These are phyloP conservation scores for Cylas formicarius DNA, from an alignment of 1,140 invertebrate species.

Conservation along the genomic window DNA sequence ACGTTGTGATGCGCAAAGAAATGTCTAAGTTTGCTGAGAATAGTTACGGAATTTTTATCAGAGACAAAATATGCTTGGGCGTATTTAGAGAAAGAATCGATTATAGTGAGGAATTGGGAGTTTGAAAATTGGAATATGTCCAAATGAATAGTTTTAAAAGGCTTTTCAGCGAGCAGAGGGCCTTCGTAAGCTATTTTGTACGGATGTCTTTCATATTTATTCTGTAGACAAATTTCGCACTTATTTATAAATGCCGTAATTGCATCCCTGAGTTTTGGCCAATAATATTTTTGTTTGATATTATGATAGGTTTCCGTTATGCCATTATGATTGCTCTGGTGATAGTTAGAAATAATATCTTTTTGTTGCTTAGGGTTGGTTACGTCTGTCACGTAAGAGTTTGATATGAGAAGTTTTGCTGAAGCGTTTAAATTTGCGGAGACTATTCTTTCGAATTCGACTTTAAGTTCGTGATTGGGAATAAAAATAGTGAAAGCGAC, in stretches of 20 bases:
- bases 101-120: constrained; percentile 26
- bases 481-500: constrained; percentile 10
- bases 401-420: too few relatives aligned
- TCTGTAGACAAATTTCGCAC: constrained; percentile 22
- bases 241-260: constrained; percentile 16
- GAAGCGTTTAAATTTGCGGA: too few relatives aligned
- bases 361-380: constrained; percentile 9
- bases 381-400: too few relatives aligned
- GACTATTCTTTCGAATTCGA: constrained; percentile 11
- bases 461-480: constrained; percentile 4
- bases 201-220: constrained; percentile 21
- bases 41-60: too few relatives aligned
- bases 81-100: constrained; percentile 27
- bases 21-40: too few relatives aligned
- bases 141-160: constrained; percentile 30
- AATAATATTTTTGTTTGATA: constrained; percentile 20
- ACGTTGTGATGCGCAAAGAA: too few relatives aligned
- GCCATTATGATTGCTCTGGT: constrained; percentile 18
- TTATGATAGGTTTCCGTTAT: constrained; percentile 20
- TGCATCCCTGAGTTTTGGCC: constrained; percentile 15
- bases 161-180: constrained; percentile 24
- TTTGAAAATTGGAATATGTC: constrained; percentile 27
- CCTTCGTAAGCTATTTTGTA: constrained; percentile 14
- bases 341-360: constrained; percentile 11
- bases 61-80: too few relatives aligned